Conservation (phyloP, 2,113 vertebrate genomes). For the Lichenostomus cassidix region DNA sequence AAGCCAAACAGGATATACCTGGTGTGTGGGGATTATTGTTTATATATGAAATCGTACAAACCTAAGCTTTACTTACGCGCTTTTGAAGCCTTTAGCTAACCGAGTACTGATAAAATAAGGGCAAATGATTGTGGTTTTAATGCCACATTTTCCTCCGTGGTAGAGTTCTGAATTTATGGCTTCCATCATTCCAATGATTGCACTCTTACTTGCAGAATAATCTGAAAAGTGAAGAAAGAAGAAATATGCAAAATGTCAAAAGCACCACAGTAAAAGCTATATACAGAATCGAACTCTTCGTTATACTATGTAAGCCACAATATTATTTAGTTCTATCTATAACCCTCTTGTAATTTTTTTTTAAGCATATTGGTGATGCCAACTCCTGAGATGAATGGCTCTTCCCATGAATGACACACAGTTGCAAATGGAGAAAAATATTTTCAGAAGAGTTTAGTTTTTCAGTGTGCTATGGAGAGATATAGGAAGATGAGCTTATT, state of each 20-base stretch:
- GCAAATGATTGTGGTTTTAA: conserved; percentile 68
- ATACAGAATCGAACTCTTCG: background rate
- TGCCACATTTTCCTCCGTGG: conserved; percentile 73
- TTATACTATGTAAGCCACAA: background rate
- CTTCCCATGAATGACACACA: background rate
- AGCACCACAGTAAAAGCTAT: background rate
- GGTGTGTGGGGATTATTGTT: no score
- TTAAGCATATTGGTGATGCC: background rate
- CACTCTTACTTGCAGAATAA: conserved; percentile 78
- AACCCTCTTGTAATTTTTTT: background rate
- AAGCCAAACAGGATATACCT: no score
- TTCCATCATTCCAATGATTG: conserved; percentile 80
- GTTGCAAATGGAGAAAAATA: background rate
- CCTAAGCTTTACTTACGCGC: conserved; percentile 65
- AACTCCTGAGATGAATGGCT: background rate
- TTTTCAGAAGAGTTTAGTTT: background rate
- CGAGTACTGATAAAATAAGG: conserved; percentile 81
- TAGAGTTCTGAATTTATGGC: conserved; percentile 78
- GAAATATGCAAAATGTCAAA: background rate
- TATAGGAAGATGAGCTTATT: background rate
- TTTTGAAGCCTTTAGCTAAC: conserved; percentile 76
- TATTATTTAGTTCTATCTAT: background rate
- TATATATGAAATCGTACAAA: no score
- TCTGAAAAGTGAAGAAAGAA: conserved; percentile 66
- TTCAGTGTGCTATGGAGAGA: background rate